Evolutionary conservation across 2,113 vertebrate genomes (phyloP).

Genomic region (Phainopepla nitens): DNA sequence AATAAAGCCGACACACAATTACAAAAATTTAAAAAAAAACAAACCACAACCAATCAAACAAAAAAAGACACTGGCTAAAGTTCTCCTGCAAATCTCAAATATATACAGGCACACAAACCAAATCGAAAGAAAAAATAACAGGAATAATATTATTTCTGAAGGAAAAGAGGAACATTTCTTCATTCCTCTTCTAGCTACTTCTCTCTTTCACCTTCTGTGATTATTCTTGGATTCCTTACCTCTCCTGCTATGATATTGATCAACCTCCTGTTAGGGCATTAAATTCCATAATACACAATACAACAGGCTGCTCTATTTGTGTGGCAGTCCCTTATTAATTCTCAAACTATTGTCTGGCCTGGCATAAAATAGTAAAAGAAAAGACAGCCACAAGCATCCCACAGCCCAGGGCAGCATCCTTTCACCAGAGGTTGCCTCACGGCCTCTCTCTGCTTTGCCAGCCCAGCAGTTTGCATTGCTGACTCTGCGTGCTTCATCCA

Average conservation of each 20-base stretch:
- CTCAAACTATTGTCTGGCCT: neutral
- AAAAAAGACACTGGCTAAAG: neutral
- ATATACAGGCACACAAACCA: neutral
- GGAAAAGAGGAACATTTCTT: neutral
- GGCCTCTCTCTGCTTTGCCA: neutral
- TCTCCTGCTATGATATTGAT: neutral
- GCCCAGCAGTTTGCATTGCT: neutral
- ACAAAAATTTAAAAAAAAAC: neutral
- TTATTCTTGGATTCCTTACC: neutral
- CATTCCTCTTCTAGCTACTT: neutral
- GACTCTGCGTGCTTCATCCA: neutral
- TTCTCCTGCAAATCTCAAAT: neutral
- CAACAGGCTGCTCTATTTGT: neutral
- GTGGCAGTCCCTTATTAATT: neutral
- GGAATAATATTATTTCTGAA: neutral
- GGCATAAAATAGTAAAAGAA: neutral
- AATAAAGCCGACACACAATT: neutral
- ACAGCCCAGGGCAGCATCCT: neutral
- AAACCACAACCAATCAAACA: neutral
- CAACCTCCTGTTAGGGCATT: neutral
- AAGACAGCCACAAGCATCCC: neutral
- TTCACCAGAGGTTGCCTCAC: neutral
- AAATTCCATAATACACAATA: neutral
- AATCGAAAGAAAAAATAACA: neutral
- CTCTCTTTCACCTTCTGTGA: neutral